A percentile compares a stretch with the other conserved stretches of the same genome.
phyloP scores from a whole-genome alignment of 2,113 vertebrate genomes.

The Miniopterus natalensis region DNA sequence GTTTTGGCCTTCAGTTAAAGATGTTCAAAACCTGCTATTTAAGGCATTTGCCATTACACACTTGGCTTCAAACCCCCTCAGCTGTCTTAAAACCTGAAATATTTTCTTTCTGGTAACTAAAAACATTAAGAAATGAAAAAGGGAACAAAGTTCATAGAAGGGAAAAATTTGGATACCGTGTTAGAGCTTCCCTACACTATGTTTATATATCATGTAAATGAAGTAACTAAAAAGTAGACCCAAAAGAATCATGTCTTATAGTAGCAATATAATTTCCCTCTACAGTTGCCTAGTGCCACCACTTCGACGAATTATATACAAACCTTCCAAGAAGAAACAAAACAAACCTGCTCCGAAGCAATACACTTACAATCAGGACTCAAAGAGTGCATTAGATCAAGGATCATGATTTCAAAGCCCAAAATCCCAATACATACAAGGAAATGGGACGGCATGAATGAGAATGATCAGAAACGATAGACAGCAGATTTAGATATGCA shows the following conservation, averaged over 20 bases:
- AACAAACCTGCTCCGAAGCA: not conserved
- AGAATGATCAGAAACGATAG: not conserved
- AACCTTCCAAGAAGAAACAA: not conserved
- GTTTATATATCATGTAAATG: not conserved
- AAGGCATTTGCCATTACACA: not conserved
- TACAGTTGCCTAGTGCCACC: not conserved
- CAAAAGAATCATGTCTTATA: not conserved
- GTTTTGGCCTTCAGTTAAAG: not conserved
- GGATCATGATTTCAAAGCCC: not conserved
- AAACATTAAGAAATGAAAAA: slow-evolving; percentile 15
- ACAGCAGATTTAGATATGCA: not conserved
- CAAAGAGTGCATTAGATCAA: slow-evolving; percentile 34
- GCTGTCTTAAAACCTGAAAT: not conserved
- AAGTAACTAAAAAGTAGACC: too few species aligned
- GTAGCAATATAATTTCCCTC: not conserved
- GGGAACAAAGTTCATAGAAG: not conserved
- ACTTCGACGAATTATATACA: not conserved
- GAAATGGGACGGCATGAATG: not conserved
- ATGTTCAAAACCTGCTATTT: not conserved
- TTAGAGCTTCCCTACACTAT: not conserved
- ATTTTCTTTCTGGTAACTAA: slow-evolving; percentile 28
- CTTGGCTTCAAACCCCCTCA: not conserved
- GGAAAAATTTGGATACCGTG: not conserved
- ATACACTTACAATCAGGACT: not conserved
- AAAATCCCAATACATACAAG: not conserved